Percentiles rank a stretch among this genome's conserved stretches.
Conservation (phyloP, 1,140 invertebrate species). For the Drosophila prosaltans region DNA sequence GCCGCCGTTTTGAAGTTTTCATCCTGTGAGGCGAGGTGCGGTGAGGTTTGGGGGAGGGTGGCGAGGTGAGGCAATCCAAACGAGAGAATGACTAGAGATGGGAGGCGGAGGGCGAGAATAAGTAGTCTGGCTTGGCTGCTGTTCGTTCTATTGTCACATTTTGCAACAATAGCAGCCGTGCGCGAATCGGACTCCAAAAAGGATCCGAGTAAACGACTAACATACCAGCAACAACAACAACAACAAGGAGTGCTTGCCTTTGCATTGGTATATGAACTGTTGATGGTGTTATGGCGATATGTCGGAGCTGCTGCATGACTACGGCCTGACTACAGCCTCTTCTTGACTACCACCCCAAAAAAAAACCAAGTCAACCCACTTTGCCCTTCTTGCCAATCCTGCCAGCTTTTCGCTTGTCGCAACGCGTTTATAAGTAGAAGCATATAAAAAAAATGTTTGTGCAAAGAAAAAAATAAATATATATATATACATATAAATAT, state of each 20-base stretch:
- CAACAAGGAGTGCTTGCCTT: conserved; percentile 34
- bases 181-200: conserved; percentile 73
- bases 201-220: conserved; percentile 44
- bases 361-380: conserved; percentile 18
- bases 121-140: conserved; percentile 26
- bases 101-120: conserved; percentile 27
- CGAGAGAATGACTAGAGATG: conserved; percentile 2
- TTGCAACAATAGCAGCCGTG: conserved; percentile 74
- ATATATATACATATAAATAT: too few relatives aligned
- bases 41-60: too few relatives aligned
- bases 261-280: conserved; percentile 70
- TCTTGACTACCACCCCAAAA: conserved; percentile 19
- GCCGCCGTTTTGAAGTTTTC: conserved; percentile 40
- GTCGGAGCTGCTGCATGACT: conserved; percentile 32
- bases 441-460: conserved; percentile 72
- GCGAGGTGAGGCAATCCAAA: too few relatives aligned
- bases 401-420: conserved; percentile 13
- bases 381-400: conserved; percentile 4
- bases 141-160: conserved; percentile 69
- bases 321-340: conserved; percentile 46
- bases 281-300: conserved; percentile 81
- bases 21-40: conserved; percentile 26
- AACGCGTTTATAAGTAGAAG: conserved; percentile 65
- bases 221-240: conserved; percentile 21
- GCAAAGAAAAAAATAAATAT: conserved; percentile 26